A percentile compares a stretch with the other conserved stretches of the same genome.
Evolutionary conservation across 2,113 vertebrate species (phyloP).

Genomic region (Passer domesticus): DNA sequence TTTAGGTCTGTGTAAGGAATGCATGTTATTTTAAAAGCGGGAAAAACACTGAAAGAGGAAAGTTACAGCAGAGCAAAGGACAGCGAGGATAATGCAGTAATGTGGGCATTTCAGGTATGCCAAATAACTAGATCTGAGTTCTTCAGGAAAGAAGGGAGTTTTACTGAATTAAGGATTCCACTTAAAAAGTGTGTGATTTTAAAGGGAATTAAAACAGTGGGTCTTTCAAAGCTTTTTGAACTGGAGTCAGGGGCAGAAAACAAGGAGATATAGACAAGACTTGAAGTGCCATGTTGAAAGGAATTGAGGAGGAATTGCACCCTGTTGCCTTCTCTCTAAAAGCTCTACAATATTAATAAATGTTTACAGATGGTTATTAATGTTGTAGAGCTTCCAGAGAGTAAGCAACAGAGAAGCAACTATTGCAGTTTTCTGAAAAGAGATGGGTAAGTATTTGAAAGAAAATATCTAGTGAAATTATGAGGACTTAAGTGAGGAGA

Average conservation of each 20-base stretch:
- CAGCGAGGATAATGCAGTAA: not conserved
- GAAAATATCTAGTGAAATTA: not conserved
- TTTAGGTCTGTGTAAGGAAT: not conserved
- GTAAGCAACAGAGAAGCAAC: not conserved
- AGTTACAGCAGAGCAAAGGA: not conserved
- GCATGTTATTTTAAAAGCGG: conserved; percentile 26
- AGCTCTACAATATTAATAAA: not conserved
- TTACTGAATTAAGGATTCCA: not conserved
- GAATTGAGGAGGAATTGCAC: not conserved
- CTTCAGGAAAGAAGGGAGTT: not conserved
- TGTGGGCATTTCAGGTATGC: not conserved
- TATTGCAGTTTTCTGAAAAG: not conserved
- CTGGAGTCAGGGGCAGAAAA: not conserved
- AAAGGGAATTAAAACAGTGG: not conserved
- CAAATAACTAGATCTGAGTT: not conserved
- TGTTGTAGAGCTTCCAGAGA: not conserved
- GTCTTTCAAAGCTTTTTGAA: not conserved
- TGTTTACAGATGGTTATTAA: not conserved
- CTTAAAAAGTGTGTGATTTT: not conserved
- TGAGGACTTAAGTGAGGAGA: not conserved
- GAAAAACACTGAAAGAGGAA: conserved; percentile 28
- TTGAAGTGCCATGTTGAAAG: not conserved
- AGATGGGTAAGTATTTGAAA: not conserved
- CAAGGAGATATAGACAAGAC: not conserved
- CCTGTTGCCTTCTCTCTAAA: not conserved